These are phyloP conservation scores for Henricia sp. DNA, from an alignment of 53 echinoderm and acorn worm species.

Conservation along the genomic window DNA sequence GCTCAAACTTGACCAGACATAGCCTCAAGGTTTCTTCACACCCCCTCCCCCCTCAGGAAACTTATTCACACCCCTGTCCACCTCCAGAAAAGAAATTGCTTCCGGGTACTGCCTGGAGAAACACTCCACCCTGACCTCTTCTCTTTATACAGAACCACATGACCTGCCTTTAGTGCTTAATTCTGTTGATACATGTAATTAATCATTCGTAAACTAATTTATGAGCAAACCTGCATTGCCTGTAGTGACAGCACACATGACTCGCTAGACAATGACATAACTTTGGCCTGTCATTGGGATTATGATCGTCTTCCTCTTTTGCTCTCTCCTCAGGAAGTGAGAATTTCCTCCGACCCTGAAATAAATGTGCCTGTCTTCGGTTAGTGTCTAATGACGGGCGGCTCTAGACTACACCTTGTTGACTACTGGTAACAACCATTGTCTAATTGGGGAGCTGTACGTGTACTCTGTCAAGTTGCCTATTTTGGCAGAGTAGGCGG, in stretches of 20 bases:
- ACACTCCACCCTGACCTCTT: too few relatives aligned
- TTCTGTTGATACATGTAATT: too few relatives aligned
- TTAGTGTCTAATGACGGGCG: not conserved
- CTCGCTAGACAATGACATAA: constrained; percentile 38
- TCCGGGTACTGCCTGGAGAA: too few relatives aligned
- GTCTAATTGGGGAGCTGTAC: not conserved
- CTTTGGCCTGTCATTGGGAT: constrained; percentile 21
- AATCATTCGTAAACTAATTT: too few relatives aligned
- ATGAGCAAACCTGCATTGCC: not conserved
- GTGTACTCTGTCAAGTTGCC: too few relatives aligned
- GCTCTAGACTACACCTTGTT: not conserved
- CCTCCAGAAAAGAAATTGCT: too few relatives aligned
- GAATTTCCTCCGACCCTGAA: constrained; percentile 49
- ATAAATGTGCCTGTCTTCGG: not conserved
- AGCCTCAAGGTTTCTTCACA: too few relatives aligned
- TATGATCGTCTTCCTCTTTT: constrained; percentile 45
- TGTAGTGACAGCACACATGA: not conserved
- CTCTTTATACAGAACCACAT: too few relatives aligned
- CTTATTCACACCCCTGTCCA: too few relatives aligned
- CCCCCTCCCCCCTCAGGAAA: too few relatives aligned
- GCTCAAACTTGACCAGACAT: too few relatives aligned
- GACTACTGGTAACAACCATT: not conserved
- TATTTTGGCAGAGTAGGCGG: not conserved
- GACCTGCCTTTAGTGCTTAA: too few relatives aligned
- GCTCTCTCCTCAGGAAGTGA: constrained; percentile 29